A percentile compares a stretch with the other conserved stretches of the same genome.
Evolutionary conservation across 2,797 vertebrate species (phyloP).

Genomic region (Ptychadena robeensis): DNA sequence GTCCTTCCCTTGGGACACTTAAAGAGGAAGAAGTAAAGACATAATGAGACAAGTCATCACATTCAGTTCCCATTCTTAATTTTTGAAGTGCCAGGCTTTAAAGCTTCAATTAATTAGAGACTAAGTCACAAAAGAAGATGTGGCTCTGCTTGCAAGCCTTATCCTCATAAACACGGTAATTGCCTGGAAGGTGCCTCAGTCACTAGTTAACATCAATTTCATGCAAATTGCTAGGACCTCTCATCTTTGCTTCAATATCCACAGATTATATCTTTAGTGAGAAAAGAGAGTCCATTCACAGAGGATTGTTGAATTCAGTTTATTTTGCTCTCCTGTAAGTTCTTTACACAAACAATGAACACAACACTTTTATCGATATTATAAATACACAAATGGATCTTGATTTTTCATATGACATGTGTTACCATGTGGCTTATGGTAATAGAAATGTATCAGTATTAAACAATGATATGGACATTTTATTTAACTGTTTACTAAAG

Average conservation of each 20-base stretch:
- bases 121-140: constrained; percentile 77
- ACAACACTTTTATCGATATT: background rate
- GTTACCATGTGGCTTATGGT: no score
- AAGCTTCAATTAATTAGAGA: constrained; percentile 86
- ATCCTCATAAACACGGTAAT: constrained; percentile 83
- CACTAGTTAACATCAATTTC: background rate
- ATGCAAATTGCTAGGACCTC: background rate
- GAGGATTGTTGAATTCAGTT: background rate
- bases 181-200: constrained; percentile 79
- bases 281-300: background rate
- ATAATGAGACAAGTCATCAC: constrained; percentile 86
- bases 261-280: background rate
- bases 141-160: constrained; percentile 81
- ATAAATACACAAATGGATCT: background rate
- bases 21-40: constrained; percentile 60
- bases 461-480: no score
- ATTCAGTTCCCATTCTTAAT: constrained; percentile 83
- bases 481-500: no score
- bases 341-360: background rate
- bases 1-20: background rate
- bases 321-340: background rate
- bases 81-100: constrained; percentile 82
- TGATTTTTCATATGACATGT: no score
- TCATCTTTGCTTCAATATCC: background rate
- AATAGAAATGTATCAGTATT: no score